phyloP scores from a whole-genome alignment of 2,888 invertebrate species.

The Acronicta psi region DNA sequence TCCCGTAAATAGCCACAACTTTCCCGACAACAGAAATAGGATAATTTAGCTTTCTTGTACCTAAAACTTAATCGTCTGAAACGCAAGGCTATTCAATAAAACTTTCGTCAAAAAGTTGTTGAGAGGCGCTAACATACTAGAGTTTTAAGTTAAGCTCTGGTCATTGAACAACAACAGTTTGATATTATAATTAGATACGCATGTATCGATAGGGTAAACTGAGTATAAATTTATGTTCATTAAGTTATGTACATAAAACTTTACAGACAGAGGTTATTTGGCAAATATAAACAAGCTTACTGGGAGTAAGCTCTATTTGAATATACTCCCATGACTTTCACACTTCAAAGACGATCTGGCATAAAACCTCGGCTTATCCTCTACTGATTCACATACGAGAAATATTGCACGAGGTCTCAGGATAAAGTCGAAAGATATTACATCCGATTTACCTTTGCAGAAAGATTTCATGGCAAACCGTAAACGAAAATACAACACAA shows the following conservation, averaged over 20 bases:
- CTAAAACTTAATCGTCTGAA: no score
- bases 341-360: constrained; percentile 18
- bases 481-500: constrained; percentile 22
- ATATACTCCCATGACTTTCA: constrained; percentile 17
- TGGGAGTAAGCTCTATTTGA: constrained; percentile 23
- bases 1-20: no score
- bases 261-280: constrained; percentile 16
- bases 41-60: no score
- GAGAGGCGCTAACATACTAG: no score
- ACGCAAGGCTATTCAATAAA: no score
- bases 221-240: not conserved
- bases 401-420: constrained; percentile 17
- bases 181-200: no score
- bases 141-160: no score
- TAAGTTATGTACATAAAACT: constrained; percentile 12
- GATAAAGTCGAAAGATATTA: constrained; percentile 32
- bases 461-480: constrained; percentile 22
- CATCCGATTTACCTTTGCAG: constrained; percentile 19
- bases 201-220: no score
- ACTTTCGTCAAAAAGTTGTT: no score
- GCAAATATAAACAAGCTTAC: constrained; percentile 24
- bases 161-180: no score
- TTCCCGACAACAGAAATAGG: no score
- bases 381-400: constrained; percentile 26
- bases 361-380: constrained; percentile 32